Evolutionary conservation across 2,113 vertebrate species (phyloP).

Genomic region (Lutjanus erythropterus): DNA sequence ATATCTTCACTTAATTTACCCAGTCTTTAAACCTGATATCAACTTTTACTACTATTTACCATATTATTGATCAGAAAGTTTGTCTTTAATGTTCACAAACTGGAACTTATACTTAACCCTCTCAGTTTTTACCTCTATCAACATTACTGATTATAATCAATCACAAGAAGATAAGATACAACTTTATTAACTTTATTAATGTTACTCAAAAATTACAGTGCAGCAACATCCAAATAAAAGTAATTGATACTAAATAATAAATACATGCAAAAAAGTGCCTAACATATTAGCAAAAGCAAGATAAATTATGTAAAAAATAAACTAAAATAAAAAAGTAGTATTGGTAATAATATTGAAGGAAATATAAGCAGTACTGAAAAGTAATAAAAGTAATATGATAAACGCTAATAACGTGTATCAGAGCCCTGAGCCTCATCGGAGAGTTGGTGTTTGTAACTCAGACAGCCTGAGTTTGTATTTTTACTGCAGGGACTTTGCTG

Average conservation of each 20-base stretch:
- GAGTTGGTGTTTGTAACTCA: not conserved
- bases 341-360: too few species aligned
- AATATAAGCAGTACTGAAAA: too few species aligned
- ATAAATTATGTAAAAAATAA: too few species aligned
- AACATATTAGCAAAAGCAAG: too few species aligned
- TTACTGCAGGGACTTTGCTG: conserved; percentile 10
- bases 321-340: too few species aligned
- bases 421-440: not conserved
- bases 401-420: too few species aligned
- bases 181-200: too few species aligned
- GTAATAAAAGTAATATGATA: too few species aligned
- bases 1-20: not conserved
- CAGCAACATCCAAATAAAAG: too few species aligned
- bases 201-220: too few species aligned
- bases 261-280: too few species aligned
- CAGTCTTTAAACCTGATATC: not conserved
- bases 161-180: not conserved
- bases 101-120: not conserved
- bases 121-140: not conserved
- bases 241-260: too few species aligned
- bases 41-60: not conserved
- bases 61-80: not conserved
- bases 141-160: not conserved
- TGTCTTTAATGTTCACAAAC: not conserved
- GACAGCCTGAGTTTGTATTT: not conserved